Base-by-base conservation (phyloP, 2,797 vertebrate species). In the Mormyrus hasselquistii region DNA sequence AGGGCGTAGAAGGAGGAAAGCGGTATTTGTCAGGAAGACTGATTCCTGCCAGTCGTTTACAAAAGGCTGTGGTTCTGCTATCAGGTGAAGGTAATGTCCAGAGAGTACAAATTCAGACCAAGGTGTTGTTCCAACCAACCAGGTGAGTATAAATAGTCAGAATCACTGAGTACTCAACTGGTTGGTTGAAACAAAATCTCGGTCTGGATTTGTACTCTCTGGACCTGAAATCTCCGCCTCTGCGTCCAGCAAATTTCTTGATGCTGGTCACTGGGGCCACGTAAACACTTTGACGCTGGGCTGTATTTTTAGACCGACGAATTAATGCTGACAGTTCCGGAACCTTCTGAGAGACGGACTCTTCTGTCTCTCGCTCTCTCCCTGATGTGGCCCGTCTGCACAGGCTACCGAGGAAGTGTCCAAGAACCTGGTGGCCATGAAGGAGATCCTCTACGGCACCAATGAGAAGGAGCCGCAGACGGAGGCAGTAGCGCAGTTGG, bases 401-500 rank as follows among this genome's bases (percentile, higher is more conserved):
- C 91, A 99, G 98, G 98, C 98, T 73, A 97, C 97, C 44, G 98
- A 99, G 94, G 98, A 99, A 93, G 98, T 99, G 93, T 98, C 98
- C 69, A 99, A 99, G 96, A 98, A 98, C 91, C 94, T 99, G 89
- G 97, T 98, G 91, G 97, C 98, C 90, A 99, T 99, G 98, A 99
- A 99, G 92, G 98, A 99, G 93, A 98, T 99, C 91, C 94, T 99
- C 0, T 99, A 98, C 44, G 98, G 98, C 91, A 99, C 98, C 5
- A 98, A 97, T 87, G 98, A 99, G 91, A 99, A 99, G 89, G 98
- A 99, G 86, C 98, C 98, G 0, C 98, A 99, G 92, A 99, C 98
- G 0, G 98, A 99, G 93, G 97, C 98, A 0, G 98, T 99, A 92
- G 98, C 98, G 0, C 98, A 99, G 91, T 96, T 99, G 0, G 98